Percentiles rank a stretch among this genome's conserved stretches.
phyloP scores from a whole-genome alignment of 2,888 invertebrate genomes.

The Dermolepida albohirtum region DNA sequence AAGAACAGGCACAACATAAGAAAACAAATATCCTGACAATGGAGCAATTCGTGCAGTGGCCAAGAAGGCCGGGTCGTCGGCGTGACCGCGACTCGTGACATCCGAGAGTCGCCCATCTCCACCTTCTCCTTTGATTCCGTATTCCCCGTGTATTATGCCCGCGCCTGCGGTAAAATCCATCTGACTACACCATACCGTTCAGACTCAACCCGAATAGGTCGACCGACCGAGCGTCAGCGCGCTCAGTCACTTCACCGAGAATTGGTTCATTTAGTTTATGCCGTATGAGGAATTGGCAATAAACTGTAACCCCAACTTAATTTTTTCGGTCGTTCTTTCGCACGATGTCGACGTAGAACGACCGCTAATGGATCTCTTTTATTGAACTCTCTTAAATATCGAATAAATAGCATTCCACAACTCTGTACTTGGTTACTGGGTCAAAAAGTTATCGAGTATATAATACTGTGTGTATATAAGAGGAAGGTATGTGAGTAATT shows the following conservation, averaged over 20 bases:
- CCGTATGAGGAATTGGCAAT: constrained; percentile 5
- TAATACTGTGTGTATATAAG: not conserved
- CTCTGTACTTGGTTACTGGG: constrained; percentile 25
- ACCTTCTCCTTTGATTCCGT: constrained; percentile 36
- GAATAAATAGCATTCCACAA: constrained; percentile 5
- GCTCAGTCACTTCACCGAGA: too few relatives aligned
- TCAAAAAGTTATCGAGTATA: constrained; percentile 24
- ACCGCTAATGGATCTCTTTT: constrained; percentile 22
- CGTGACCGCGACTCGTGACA: constrained; percentile 57
- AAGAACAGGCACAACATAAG: constrained; percentile 24
- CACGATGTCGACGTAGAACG: not conserved
- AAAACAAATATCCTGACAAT: constrained; percentile 47
- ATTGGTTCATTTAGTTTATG: too few relatives aligned
- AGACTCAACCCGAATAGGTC: too few relatives aligned
- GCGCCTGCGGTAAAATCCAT: constrained; percentile 16
- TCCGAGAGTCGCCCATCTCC: constrained; percentile 55
- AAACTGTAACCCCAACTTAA: not conserved
- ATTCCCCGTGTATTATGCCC: constrained; percentile 13
- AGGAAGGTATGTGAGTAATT: too few relatives aligned
- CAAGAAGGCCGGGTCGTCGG: constrained; percentile 55
- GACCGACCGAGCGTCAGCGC: too few relatives aligned
- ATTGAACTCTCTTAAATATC: constrained; percentile 18
- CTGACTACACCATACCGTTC: not conserved
- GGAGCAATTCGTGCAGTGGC: constrained; percentile 54
- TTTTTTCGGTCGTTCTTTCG: constrained; percentile 10